Percentiles rank a stretch among this genome's conserved stretches.
Conservation (phyloP, 2,888 invertebrate species). For the Tinea pellionella region DNA sequence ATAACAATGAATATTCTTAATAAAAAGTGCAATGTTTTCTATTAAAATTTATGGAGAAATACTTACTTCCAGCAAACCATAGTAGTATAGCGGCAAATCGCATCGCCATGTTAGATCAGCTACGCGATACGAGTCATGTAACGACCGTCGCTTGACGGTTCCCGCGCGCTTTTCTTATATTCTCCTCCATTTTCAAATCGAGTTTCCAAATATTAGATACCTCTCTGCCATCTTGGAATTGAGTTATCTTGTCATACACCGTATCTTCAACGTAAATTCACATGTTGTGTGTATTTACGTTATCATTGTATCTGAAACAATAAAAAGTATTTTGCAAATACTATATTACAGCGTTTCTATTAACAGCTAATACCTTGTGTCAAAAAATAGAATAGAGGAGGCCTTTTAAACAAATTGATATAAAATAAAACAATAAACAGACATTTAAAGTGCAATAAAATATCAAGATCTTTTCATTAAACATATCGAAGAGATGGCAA, state of each 20-base stretch:
- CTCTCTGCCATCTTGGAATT: slow-evolving; percentile 30
- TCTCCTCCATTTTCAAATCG: slow-evolving; percentile 44
- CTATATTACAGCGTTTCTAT: too few relatives aligned
- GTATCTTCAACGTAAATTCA: background rate
- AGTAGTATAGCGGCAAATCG: slow-evolving; percentile 48
- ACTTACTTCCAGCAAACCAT: slow-evolving; percentile 62
- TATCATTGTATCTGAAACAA: slow-evolving; percentile 5
- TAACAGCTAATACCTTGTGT: too few relatives aligned
- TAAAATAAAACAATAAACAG: background rate
- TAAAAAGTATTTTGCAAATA: background rate
- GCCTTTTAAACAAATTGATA: too few relatives aligned
- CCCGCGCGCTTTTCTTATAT: slow-evolving; percentile 30
- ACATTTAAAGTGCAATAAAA: slow-evolving; percentile 33
- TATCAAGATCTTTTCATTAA: slow-evolving; percentile 55
- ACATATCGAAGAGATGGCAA: slow-evolving; percentile 55
- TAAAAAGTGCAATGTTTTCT: too few relatives aligned
- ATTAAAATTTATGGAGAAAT: background rate
- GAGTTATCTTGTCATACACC: slow-evolving; percentile 23
- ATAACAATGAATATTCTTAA: background rate
- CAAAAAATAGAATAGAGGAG: too few relatives aligned
- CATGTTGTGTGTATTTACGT: slow-evolving; percentile 1
- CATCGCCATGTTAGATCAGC: slow-evolving; percentile 43
- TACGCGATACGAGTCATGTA: slow-evolving; percentile 43
- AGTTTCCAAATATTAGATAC: slow-evolving; percentile 30
- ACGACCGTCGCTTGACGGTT: slow-evolving; percentile 34